Conservation (phyloP, 2,113 vertebrate species). For the Athene cunicularia region DNA sequence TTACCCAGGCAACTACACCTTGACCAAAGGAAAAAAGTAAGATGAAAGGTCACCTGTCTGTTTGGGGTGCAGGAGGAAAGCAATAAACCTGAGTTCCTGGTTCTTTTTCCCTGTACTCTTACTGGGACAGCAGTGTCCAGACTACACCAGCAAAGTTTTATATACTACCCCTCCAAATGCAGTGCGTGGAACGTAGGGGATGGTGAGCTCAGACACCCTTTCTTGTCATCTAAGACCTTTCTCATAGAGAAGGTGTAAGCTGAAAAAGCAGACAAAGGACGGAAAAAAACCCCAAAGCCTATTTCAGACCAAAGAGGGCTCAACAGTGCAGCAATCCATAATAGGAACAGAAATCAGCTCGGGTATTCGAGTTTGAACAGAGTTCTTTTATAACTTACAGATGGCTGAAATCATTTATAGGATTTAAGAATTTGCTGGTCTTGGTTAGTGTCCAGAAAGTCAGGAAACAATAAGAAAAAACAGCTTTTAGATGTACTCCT, state of each 20-base stretch:
- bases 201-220: neutral
- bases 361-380: neutral
- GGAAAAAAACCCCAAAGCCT: neutral
- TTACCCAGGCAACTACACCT: neutral
- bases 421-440: constrained; percentile 49
- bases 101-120: neutral
- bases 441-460: constrained; percentile 54
- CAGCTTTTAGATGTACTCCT: constrained; percentile 26
- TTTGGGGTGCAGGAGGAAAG: neutral
- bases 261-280: constrained; percentile 21
- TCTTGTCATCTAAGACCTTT: neutral
- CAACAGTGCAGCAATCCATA: neutral
- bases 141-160: neutral
- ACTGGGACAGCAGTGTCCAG: neutral
- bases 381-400: constrained; percentile 52
- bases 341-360: constrained; percentile 18
- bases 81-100: neutral
- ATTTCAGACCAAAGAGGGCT: constrained; percentile 8
- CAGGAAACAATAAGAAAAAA: constrained; percentile 50
- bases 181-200: neutral
- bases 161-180: neutral
- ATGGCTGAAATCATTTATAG: constrained; percentile 3
- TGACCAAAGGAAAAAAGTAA: constrained; percentile 17
- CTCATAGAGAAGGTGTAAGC: neutral
- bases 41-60: neutral